Conservation (phyloP, 2,888 invertebrate genomes). For the Oxyteleia sp. region DNA sequence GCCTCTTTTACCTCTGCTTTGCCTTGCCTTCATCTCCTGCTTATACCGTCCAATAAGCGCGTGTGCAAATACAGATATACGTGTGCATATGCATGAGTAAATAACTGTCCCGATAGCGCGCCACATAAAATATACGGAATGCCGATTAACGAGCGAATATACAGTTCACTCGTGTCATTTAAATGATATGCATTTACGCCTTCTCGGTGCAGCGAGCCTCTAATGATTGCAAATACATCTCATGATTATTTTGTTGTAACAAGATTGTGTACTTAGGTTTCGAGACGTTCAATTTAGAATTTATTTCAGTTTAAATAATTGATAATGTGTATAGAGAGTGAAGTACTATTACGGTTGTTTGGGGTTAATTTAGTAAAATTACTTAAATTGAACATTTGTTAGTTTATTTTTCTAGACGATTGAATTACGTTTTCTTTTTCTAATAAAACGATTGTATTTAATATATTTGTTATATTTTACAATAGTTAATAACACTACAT, state of each 20-base stretch:
- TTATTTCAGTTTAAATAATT: no score
- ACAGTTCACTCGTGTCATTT: constrained; percentile 40
- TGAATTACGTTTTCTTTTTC: no score
- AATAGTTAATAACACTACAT: no score
- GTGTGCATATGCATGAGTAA: constrained; percentile 30
- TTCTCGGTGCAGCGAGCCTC: constrained; percentile 7
- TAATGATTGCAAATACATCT: constrained; percentile 18
- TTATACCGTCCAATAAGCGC: constrained; percentile 40
- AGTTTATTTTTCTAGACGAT: no score
- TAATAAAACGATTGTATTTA: no score
- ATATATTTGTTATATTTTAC: no score
- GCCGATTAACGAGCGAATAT: constrained; percentile 45
- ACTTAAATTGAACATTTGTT: no score
- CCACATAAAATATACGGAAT: constrained; percentile 45
- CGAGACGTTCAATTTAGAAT: neutral
- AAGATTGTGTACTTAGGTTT: neutral
- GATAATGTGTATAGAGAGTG: no score
- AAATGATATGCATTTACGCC: constrained; percentile 30
- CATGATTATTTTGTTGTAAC: constrained; percentile 14
- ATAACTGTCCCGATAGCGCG: constrained; percentile 60
- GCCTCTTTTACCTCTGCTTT: constrained; percentile 49
- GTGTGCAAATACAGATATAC: constrained; percentile 19
- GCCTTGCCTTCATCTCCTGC: constrained; percentile 61
- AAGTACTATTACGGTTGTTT: no score
- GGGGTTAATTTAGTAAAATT: no score